phyloP scores from a whole-genome alignment of 2,797 vertebrate species.

The Hoplostethus mediterraneus region DNA sequence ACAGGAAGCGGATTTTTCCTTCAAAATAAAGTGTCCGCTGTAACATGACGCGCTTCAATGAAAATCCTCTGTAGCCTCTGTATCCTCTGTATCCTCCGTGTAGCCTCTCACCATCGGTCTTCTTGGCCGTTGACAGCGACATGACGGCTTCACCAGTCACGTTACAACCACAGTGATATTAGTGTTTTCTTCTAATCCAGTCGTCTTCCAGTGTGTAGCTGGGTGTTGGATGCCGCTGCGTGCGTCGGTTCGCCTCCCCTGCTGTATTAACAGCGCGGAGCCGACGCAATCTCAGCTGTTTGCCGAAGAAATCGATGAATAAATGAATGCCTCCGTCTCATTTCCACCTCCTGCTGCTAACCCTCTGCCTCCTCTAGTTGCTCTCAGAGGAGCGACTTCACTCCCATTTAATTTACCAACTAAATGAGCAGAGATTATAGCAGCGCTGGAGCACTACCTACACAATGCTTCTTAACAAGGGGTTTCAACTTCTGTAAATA shows the following conservation, averaged over 20 bases:
- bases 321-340: slow-evolving; percentile 57
- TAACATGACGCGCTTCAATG: no score
- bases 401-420: slow-evolving; percentile 46
- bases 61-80: no score
- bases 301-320: slow-evolving; percentile 65
- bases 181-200: background rate
- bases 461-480: background rate
- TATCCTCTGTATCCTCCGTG: no score
- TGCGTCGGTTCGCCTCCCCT: slow-evolving; percentile 30
- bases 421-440: slow-evolving; percentile 45
- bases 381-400: slow-evolving; percentile 52
- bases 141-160: slow-evolving; percentile 2
- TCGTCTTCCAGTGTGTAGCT: background rate
- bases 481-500: no score
- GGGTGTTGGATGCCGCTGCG: slow-evolving; percentile 6
- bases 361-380: slow-evolving; percentile 24
- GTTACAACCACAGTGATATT: background rate
- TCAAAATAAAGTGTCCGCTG: no score
- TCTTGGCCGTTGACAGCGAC: background rate
- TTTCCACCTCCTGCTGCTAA: slow-evolving; percentile 49
- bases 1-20: no score
- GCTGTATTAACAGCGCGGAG: slow-evolving; percentile 28
- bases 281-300: slow-evolving; percentile 45
- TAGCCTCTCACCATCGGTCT: no score
- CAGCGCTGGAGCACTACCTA: slow-evolving; percentile 33